Conservation (phyloP, 2,113 vertebrate species). For the Vimba vimba region DNA sequence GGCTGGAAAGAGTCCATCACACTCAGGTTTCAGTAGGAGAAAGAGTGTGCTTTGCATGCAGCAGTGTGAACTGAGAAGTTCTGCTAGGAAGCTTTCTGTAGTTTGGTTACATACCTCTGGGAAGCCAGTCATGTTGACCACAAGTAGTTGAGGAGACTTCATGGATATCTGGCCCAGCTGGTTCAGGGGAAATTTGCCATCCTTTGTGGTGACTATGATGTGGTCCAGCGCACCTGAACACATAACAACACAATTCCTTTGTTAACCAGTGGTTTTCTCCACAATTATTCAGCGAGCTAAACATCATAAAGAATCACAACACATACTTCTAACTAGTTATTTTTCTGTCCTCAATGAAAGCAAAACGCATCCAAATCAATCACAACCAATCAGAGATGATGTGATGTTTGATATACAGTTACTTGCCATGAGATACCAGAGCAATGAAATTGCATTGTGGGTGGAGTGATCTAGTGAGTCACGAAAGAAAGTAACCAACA, state of each 20-base stretch:
- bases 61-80: background rate
- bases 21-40: constrained; percentile 68
- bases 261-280: constrained; percentile 6
- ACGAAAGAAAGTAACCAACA: background rate
- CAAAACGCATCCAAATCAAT: background rate
- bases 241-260: background rate
- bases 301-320: background rate
- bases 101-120: constrained; percentile 85
- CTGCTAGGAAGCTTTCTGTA: background rate
- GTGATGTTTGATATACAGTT: background rate
- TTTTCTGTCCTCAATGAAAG: background rate
- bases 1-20: constrained; percentile 44
- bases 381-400: background rate
- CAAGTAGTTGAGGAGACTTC: constrained; percentile 89
- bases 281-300: background rate
- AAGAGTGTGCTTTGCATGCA: constrained; percentile 9
- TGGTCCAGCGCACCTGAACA: constrained; percentile 89
- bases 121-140: constrained; percentile 91
- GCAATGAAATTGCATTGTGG: background rate
- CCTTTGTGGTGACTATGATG: constrained; percentile 84
- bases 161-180: constrained; percentile 94
- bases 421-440: background rate
- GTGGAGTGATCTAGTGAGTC: background rate
- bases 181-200: constrained; percentile 93
- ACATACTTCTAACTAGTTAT: background rate